Conservation (phyloP, 2,113 vertebrate genomes). For the Aptenodytes forsteri region DNA sequence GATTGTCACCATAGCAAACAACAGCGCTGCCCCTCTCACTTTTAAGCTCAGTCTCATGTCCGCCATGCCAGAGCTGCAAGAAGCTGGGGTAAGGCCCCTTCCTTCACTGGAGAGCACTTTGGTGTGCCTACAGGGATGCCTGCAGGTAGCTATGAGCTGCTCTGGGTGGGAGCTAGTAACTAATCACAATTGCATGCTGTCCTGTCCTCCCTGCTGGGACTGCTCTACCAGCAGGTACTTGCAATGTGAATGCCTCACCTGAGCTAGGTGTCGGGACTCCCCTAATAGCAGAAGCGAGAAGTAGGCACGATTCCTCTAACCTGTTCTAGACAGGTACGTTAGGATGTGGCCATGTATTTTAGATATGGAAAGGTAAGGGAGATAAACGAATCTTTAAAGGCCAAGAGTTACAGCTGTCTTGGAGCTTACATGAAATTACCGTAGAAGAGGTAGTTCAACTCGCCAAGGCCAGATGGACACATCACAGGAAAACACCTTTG, state of each 20-base stretch:
- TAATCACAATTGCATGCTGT: not conserved
- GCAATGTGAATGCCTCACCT: not conserved
- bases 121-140: too few species aligned
- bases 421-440: not conserved
- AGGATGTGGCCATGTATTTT: not conserved
- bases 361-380: not conserved
- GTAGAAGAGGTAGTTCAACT: not conserved
- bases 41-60: constrained; percentile 72
- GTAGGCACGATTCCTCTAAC: not conserved
- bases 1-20: constrained; percentile 78
- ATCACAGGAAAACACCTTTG: not conserved
- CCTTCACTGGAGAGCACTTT: not conserved
- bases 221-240: not conserved
- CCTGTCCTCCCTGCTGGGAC: not conserved
- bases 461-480: not conserved
- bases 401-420: not conserved
- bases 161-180: not conserved
- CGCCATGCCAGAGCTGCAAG: constrained; percentile 60
- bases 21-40: constrained; percentile 70
- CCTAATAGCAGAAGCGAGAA: not conserved
- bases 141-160: not conserved
- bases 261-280: not conserved
- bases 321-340: not conserved
- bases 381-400: not conserved
- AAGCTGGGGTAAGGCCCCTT: constrained; percentile 73